Base-by-base conservation (phyloP, 2,888 invertebrate species). In the Tipula vernalis region DNA sequence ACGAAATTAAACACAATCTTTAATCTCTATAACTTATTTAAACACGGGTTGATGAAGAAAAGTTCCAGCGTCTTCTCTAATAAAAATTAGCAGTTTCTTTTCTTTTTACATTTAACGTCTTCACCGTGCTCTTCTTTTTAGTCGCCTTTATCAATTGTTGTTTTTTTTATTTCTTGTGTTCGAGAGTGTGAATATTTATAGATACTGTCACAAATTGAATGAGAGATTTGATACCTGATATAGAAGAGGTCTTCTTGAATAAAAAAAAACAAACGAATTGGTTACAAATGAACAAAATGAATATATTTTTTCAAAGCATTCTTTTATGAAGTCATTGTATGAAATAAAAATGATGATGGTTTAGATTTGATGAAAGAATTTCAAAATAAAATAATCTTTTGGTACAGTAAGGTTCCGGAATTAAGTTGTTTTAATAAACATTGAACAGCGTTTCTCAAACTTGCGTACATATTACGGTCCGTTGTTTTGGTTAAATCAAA, bases 211-310 rank as follows among this genome's bases (percentile, higher is more conserved):
- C 84, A 84, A 39, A 39, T 84, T 84, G 84, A 84, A 39, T 84
- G 84, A 84, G 41, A 84, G 84, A 84, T 84, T 84, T 84, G 84
- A 84, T 84, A 84, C 84, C 84, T 84, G 84, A 84, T 84, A 84
- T 71, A 71, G 71, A 71, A 71, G 71, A 71, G 71, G 71, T 71
- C 28, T 57, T 71, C 71, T 71, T 10, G 51, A 51, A 51, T 28
- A 28, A 71, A 71, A 28, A 71, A 71, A 71, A 71, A 2, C 18
- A 71, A 71, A 71, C 71, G 71, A 71, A 71, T 71, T 71, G 71
- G 71, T 71, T 71, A 71, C 71, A 71, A 71, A 71, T 71, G 51
- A 51, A 51, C 51, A 51, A 51, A 51, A 51, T 51, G 28, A 71
- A 71, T 28, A 12, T 28, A 28, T 71, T 71, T 71, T 18, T 71